A percentile compares a stretch with the other conserved stretches of the same genome.
Conservation (phyloP, 1,140 invertebrate genomes). For the Stegodyphus dumicola region DNA sequence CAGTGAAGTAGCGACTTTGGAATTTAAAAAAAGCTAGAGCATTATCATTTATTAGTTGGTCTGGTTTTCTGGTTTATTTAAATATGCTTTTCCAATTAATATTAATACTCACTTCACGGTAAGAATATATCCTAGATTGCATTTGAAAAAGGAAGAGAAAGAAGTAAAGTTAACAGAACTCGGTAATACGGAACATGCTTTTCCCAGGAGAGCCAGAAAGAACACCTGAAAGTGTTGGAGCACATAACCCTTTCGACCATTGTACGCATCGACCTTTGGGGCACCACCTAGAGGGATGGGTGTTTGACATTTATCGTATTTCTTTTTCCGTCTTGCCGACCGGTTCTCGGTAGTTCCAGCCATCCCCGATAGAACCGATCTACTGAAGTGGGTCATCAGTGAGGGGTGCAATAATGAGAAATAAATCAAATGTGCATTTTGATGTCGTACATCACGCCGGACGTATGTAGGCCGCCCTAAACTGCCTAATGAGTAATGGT, state of each 20-base stretch:
- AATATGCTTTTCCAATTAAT: no score
- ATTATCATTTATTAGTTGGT: no score
- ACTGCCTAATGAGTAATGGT: slow-evolving; percentile 2
- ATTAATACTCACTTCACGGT: no score
- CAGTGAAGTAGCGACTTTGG: no score
- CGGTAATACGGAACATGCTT: neutral
- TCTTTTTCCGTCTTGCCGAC: neutral
- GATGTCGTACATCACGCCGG: slow-evolving; percentile 1
- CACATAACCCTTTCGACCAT: slow-evolving; percentile 24
- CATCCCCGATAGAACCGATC: neutral
- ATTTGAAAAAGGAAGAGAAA: no score
- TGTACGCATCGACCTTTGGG: slow-evolving; percentile 12
- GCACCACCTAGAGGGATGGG: slow-evolving; percentile 34
- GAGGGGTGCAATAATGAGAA: slow-evolving; percentile 11
- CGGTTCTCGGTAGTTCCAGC: neutral
- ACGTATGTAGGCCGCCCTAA: slow-evolving; percentile 12
- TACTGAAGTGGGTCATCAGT: slow-evolving; percentile 13
- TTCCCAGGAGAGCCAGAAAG: neutral
- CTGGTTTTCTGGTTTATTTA: no score
- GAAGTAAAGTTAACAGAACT: no score
- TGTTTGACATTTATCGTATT: slow-evolving; percentile 24
- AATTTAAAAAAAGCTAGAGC: no score
- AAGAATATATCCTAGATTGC: no score
- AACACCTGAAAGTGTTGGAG: neutral
- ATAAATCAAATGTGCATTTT: slow-evolving; percentile 25